These are phyloP conservation scores for Agrypnia vestita DNA, from an alignment of 1,140 invertebrate genomes.

Conservation along the genomic window DNA sequence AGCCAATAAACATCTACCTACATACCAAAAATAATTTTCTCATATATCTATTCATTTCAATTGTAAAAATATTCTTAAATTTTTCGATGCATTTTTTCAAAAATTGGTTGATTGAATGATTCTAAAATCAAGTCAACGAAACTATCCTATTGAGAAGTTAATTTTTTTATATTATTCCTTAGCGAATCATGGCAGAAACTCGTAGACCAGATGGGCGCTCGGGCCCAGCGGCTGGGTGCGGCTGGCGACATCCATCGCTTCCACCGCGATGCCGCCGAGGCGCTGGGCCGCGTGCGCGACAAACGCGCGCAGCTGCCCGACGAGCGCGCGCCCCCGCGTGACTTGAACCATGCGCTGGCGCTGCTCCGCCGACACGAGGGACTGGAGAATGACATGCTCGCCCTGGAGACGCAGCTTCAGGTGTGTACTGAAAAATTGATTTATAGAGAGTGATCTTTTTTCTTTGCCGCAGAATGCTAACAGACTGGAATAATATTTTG, in stretches of 20 bases:
- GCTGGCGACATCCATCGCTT: slow-evolving; percentile 97
- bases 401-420: slow-evolving; percentile 93
- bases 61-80: no score
- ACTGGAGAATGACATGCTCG: slow-evolving; percentile 95
- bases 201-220: slow-evolving; percentile 87
- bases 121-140: no score
- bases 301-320: slow-evolving; percentile 63
- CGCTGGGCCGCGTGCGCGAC: slow-evolving; percentile 84
- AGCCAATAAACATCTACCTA: no score
- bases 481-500: no score
- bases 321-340: slow-evolving; percentile 70
- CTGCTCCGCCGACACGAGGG: slow-evolving; percentile 92
- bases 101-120: no score
- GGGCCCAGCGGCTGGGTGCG: slow-evolving; percentile 89
- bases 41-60: no score
- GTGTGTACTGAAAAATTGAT: slow-evolving; percentile 64
- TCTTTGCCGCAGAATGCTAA: no score
- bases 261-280: slow-evolving; percentile 96
- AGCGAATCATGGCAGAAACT: slow-evolving; percentile 92
- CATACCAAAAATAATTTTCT: no score
- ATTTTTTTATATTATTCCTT: slow-evolving; percentile 41
- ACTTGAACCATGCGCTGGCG: slow-evolving; percentile 90
- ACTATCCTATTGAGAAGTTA: no score
- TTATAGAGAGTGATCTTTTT: no score
- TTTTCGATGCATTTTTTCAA: no score